Evolutionary conservation across 2,113 vertebrate genomes (phyloP).

Genomic region (Noctilio leporinus): DNA sequence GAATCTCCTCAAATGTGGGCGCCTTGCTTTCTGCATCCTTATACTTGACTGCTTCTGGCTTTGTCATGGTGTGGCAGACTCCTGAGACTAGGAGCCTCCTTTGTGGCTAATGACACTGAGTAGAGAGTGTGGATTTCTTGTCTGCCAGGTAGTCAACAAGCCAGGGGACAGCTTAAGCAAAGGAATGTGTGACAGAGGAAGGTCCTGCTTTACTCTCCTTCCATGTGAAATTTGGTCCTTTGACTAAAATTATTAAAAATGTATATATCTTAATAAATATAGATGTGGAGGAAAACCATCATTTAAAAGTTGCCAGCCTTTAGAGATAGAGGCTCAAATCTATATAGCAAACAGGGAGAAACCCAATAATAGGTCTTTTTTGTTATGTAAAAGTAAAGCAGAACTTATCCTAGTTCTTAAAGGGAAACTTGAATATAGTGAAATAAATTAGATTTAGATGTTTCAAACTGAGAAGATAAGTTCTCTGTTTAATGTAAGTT

Average conservation of each 20-base stretch:
- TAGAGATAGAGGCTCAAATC: background rate
- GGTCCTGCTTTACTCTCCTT: background rate
- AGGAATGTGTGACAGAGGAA: background rate
- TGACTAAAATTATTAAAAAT: background rate
- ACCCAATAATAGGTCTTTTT: background rate
- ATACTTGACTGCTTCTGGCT: background rate
- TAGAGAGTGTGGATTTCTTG: background rate
- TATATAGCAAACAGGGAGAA: background rate
- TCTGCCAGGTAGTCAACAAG: background rate
- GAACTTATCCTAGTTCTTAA: background rate
- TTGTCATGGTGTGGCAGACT: background rate
- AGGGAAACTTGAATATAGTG: background rate
- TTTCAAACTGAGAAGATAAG: background rate
- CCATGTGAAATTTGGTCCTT: background rate
- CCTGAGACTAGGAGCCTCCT: background rate
- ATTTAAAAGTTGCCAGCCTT: background rate
- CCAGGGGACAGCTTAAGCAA: background rate
- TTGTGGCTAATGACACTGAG: background rate
- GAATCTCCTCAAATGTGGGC: background rate
- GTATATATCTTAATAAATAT: background rate
- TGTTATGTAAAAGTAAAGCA: background rate
- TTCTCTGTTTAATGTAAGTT: background rate
- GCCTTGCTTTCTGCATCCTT: background rate
- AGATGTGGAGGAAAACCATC: background rate
- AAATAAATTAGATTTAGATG: conserved; percentile 12